Base-by-base conservation (phyloP, 2,113 vertebrate genomes). In the Pomatorhinus ruficollis region DNA sequence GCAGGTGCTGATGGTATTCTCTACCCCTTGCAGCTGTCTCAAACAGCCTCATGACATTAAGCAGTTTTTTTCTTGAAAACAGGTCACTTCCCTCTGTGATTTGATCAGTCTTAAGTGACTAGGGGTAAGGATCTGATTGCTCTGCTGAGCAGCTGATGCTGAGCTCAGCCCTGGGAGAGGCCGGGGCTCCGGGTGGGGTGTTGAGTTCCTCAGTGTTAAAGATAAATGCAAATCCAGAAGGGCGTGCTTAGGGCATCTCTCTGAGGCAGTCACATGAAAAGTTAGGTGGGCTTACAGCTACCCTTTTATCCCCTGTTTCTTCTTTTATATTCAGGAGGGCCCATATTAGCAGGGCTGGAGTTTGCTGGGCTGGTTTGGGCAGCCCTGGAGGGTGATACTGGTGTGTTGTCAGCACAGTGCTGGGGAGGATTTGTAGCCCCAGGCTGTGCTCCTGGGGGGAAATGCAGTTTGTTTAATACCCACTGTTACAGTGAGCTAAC, bases 401-500 rank as follows among this genome's bases (percentile, higher is more conserved):
- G 7, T 57, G 24, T 2, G 1, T 14, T n/a, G 28, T 22, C 30
- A 54, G 52, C 42, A 15, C 22, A 2, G 54, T 27, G 33, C 72
- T 70, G 59, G 42, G 56, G 23, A 40, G 40, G 66, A 52, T 13
- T 3, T 69, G 39, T 24, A 60, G 57, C 44, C 20, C 30, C 13
- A 12, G 42, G 45, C 28, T 72, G 7, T 19, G 70, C 23, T 28
- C 54, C 6, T 25, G 47, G 27, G 22, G n/a, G 20, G 31, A 52
- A 65, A 39, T 5, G 2, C 6, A 5, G 33, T 39, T 52, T 10
- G 2, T 37, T 74, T 83, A 25, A 23, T 39, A 6, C 22, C 30
- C 28, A 1, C 1, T 11, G 17, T 18, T 37, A 33, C 8, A 45
- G 25, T 5, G 27, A 77, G 40, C 21, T 70, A 14, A 20, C 0